phyloP scores from a whole-genome alignment of 1,140 invertebrate genomes.

The Tribolium madens region DNA sequence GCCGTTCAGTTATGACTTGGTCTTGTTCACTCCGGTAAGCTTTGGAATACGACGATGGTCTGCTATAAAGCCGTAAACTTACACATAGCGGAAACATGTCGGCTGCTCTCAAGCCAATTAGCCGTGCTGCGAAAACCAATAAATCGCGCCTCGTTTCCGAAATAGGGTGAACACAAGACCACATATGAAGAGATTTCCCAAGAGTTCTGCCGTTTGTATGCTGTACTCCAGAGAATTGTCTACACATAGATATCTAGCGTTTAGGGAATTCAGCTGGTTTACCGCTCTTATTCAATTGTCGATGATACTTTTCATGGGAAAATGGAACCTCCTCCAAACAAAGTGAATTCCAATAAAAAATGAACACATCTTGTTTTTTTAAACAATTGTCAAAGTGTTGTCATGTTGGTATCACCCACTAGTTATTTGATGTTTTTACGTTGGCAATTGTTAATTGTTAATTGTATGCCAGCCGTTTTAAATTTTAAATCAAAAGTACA shows the following conservation, averaged over 20 bases:
- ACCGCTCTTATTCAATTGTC: conserved; percentile 40
- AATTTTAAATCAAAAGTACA: too few species aligned
- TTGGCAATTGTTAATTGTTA: too few species aligned
- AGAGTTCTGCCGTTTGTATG: conserved; percentile 43
- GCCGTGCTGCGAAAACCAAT: conserved; percentile 50
- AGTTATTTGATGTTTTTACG: too few species aligned
- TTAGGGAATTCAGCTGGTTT: conserved; percentile 49
- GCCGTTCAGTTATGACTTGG: background rate
- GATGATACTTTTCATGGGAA: conserved; percentile 15
- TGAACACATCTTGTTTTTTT: too few species aligned
- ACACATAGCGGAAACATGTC: conserved; percentile 46
- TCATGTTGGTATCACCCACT: too few species aligned
- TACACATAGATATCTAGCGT: conserved; percentile 46
- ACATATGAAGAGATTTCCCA: conserved; percentile 55
- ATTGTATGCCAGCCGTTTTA: too few species aligned
- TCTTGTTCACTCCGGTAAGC: background rate
- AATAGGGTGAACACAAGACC: conserved; percentile 51
- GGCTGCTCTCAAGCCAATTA: conserved; percentile 53
- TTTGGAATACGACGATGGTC: conserved; percentile 8
- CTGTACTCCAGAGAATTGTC: conserved; percentile 41
- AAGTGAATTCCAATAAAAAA: too few species aligned
- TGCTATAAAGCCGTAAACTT: conserved; percentile 10
- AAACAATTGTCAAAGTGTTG: too few species aligned
- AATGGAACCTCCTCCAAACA: background rate
- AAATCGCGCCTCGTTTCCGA: conserved; percentile 55